phyloP scores from a whole-genome alignment of 2,113 vertebrate species.

The Leucoraja erinaceus region DNA sequence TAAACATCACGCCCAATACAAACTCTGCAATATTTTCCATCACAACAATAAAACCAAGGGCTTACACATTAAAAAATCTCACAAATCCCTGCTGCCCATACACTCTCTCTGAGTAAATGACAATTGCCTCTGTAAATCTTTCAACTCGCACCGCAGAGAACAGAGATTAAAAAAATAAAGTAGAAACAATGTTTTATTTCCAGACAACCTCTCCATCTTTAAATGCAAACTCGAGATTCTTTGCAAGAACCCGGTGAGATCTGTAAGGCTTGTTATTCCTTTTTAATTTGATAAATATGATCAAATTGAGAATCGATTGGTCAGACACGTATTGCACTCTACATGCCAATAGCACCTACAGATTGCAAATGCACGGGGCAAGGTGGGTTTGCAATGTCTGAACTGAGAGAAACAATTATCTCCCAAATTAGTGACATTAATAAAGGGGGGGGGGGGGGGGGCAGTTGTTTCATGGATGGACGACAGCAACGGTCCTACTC shows the following conservation, averaged over 20 bases:
- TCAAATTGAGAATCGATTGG: neutral
- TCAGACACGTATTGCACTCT: neutral
- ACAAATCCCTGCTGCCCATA: neutral
- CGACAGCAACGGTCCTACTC: too few relatives aligned
- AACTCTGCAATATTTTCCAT: neutral
- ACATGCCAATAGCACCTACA: too few relatives aligned
- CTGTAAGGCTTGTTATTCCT: neutral
- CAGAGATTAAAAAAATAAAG: neutral
- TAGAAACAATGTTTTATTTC: neutral
- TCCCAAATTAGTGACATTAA: neutral
- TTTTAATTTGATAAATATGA: neutral
- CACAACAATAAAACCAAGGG: neutral
- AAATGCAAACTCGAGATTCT: neutral
- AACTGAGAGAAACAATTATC: neutral
- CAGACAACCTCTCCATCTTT: neutral
- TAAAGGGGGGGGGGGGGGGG: neutral
- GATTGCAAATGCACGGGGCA: neutral
- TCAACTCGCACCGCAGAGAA: neutral
- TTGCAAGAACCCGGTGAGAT: neutral
- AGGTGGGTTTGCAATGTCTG: neutral
- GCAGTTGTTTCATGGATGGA: neutral
- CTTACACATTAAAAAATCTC: neutral
- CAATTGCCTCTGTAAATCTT: neutral
- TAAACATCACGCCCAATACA: neutral
- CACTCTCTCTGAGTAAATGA: neutral